Evolutionary conservation across 1,140 invertebrate species (phyloP).

Genomic region (Phthorimaea operculella): DNA sequence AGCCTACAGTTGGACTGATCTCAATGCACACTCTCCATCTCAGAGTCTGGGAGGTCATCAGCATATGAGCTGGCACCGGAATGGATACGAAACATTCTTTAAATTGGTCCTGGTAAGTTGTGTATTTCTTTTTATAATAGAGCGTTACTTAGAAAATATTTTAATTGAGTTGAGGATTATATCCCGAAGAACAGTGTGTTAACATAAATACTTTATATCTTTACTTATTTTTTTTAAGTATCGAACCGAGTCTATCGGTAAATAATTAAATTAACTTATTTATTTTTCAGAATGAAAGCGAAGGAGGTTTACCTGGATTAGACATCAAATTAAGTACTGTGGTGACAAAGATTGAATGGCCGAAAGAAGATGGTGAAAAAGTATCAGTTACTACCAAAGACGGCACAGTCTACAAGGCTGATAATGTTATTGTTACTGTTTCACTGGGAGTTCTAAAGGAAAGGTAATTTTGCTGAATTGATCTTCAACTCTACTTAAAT

Average conservation of each 20-base stretch:
- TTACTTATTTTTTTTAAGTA: too few species aligned
- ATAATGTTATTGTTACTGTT: conserved; percentile 72
- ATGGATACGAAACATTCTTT: background rate
- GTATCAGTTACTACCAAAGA: background rate
- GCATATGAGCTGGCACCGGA: background rate
- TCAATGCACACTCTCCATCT: background rate
- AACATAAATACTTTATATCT: too few species aligned
- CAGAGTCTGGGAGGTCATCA: background rate
- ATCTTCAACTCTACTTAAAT: too few species aligned
- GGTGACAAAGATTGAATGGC: background rate
- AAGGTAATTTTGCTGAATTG: conserved; percentile 17
- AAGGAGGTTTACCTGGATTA: background rate
- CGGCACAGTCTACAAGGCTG: background rate
- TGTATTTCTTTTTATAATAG: too few species aligned
- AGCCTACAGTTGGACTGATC: background rate
- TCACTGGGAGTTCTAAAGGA: conserved; percentile 79
- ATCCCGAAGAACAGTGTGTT: too few species aligned
- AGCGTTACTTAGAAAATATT: too few species aligned
- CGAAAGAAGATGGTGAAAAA: background rate
- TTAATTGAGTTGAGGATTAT: too few species aligned
- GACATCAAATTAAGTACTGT: background rate
- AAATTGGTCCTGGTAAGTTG: background rate
- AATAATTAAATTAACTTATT: too few species aligned
- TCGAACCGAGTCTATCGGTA: too few species aligned
- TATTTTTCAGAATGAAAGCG: background rate